Percentiles rank a stretch among this genome's conserved stretches.
phyloP scores from a whole-genome alignment of 2,113 vertebrate species.

The Ursus arctos region DNA sequence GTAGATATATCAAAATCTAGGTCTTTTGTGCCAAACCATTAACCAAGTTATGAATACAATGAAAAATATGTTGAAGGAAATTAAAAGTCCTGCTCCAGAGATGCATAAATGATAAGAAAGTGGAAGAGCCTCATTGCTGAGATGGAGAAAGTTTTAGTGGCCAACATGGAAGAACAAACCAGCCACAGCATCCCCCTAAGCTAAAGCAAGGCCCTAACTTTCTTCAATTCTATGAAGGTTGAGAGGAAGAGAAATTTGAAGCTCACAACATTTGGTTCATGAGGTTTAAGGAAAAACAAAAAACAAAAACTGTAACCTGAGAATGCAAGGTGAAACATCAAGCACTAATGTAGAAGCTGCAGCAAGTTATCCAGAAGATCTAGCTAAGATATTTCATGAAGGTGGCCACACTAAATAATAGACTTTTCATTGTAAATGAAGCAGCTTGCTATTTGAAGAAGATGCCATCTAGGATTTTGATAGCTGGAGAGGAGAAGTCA shows the following conservation, averaged over 20 bases:
- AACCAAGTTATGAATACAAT: not conserved
- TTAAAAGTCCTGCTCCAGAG: not conserved
- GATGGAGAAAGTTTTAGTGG: not conserved
- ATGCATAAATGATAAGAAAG: not conserved
- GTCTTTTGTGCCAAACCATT: not conserved
- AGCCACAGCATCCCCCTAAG: not conserved
- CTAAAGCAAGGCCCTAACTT: not conserved
- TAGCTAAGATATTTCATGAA: not conserved
- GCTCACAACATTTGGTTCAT: not conserved
- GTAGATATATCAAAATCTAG: not conserved
- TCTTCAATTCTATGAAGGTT: not conserved
- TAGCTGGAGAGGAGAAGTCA: not conserved
- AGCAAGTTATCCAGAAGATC: not conserved
- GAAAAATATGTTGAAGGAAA: not conserved
- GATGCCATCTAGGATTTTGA: not conserved
- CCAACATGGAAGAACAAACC: not conserved
- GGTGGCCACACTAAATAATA: not conserved
- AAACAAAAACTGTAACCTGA: not conserved
- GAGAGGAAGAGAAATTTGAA: not conserved
- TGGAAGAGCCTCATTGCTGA: not conserved
- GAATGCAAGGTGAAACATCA: not conserved
- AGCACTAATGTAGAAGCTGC: not conserved
- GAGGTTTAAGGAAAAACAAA: not conserved
- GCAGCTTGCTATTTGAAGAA: not conserved
- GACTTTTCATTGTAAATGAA: not conserved